phyloP scores from a whole-genome alignment of 1,140 invertebrate genomes.

The Vanessa atalanta region DNA sequence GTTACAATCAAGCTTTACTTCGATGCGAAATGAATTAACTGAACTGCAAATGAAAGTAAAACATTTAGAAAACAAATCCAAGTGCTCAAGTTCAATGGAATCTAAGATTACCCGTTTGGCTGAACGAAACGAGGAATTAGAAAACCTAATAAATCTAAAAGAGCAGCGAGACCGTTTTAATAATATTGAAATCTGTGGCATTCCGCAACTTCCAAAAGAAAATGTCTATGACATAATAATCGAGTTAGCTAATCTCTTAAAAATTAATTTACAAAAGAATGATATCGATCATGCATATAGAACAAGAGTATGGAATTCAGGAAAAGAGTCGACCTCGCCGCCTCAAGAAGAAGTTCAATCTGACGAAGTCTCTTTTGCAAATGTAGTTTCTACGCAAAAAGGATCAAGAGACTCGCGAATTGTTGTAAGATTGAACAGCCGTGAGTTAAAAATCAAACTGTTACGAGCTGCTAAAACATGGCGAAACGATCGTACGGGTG shows the following conservation, averaged over 20 bases:
- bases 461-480: slow-evolving; percentile 5
- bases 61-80: slow-evolving; percentile 5
- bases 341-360: background rate
- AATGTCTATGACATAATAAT: slow-evolving; percentile 4
- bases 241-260: slow-evolving; percentile 5
- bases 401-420: background rate
- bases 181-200: slow-evolving; percentile 18
- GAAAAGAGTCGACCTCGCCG: background rate
- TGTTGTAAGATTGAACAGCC: slow-evolving; percentile 14
- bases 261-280: slow-evolving; percentile 1
- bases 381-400: background rate
- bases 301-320: slow-evolving; percentile 2
- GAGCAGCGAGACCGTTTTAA: slow-evolving; percentile 14
- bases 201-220: slow-evolving; percentile 14
- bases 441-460: background rate
- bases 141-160: slow-evolving; percentile 8
- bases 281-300: slow-evolving; percentile 12
- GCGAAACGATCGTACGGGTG: slow-evolving; percentile 1
- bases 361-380: slow-evolving; percentile 14
- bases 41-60: slow-evolving; percentile 11
- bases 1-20: slow-evolving; percentile 11
- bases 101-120: background rate
- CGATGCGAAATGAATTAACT: background rate
- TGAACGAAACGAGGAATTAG: slow-evolving; percentile 2
- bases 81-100: slow-evolving; percentile 1